A percentile compares a stretch with the other conserved stretches of the same genome.
Evolutionary conservation across 2,113 vertebrate species (phyloP).

Genomic region (Prunella himalayana): DNA sequence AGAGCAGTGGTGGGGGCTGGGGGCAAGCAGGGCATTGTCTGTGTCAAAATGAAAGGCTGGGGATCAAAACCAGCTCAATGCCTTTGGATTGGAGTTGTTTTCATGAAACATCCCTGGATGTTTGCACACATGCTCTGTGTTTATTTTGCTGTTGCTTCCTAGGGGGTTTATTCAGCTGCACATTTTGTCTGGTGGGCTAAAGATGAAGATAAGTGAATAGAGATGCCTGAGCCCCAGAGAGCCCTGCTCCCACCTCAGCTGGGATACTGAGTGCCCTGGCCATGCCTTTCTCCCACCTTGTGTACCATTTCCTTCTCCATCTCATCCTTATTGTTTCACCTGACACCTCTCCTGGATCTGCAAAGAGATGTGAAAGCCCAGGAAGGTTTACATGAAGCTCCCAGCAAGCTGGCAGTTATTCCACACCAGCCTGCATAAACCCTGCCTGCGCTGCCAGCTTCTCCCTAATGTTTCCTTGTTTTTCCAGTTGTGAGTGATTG

Average conservation of each 20-base stretch:
- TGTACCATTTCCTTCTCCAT: neutral
- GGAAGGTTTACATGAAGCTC: neutral
- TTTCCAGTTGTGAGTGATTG: neutral
- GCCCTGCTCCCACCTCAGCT: accelerated
- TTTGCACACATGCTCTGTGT: neutral
- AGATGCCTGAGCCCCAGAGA: neutral
- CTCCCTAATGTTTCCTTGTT: neutral
- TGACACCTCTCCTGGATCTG: neutral
- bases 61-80: neutral
- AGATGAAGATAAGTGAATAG: neutral
- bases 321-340: neutral
- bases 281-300: neutral
- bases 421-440: neutral
- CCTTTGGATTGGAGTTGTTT: neutral
- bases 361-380: neutral
- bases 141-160: neutral
- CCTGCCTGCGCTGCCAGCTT: neutral
- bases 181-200: neutral
- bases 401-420: neutral
- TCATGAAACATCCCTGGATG: accelerated
- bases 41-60: neutral
- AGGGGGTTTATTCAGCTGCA: neutral
- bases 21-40: neutral
- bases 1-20: neutral
- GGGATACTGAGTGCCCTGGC: neutral